A percentile compares a stretch with the other conserved stretches of the same genome.
Evolutionary conservation across 2,797 vertebrate genomes (phyloP).

Genomic region (Crocodylus rhombifer): DNA sequence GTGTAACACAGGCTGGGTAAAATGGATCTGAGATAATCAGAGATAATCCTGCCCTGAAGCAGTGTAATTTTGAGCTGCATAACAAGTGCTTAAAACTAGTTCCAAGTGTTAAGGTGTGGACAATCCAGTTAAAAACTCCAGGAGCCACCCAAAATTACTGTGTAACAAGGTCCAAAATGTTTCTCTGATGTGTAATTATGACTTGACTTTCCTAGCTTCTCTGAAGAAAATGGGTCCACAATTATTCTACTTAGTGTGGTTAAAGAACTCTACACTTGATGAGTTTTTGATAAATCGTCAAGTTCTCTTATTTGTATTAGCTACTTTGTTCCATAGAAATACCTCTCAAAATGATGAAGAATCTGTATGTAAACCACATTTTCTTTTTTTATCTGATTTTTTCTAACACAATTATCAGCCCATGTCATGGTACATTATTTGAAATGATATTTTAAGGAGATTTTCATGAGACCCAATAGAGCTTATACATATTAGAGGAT

Average conservation of each 20-base stretch:
- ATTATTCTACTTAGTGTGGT: accelerated
- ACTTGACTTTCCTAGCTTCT: not conserved
- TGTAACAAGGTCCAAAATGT: not conserved
- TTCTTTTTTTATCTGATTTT: constrained; percentile 9
- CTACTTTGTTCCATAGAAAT: not conserved
- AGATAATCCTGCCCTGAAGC: too few species aligned
- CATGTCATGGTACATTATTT: not conserved
- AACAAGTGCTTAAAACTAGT: too few species aligned
- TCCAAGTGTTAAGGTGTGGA: too few species aligned
- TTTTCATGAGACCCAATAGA: not conserved
- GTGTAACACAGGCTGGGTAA: too few species aligned
- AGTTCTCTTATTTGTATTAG: not conserved
- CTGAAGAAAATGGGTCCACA: not conserved
- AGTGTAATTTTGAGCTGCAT: too few species aligned
- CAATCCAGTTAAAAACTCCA: too few species aligned
- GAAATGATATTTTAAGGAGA: constrained; percentile 1
- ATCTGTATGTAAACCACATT: not conserved
- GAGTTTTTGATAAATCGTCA: not conserved
- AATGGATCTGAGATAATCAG: too few species aligned
- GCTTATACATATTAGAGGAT: not conserved
- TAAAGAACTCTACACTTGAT: not conserved
- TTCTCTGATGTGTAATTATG: accelerated
- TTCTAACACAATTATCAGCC: not conserved
- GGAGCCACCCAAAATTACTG: too few species aligned
- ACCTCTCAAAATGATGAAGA: not conserved